Base-by-base conservation (phyloP, 2,888 invertebrate species). In the Cantharis rufa region DNA sequence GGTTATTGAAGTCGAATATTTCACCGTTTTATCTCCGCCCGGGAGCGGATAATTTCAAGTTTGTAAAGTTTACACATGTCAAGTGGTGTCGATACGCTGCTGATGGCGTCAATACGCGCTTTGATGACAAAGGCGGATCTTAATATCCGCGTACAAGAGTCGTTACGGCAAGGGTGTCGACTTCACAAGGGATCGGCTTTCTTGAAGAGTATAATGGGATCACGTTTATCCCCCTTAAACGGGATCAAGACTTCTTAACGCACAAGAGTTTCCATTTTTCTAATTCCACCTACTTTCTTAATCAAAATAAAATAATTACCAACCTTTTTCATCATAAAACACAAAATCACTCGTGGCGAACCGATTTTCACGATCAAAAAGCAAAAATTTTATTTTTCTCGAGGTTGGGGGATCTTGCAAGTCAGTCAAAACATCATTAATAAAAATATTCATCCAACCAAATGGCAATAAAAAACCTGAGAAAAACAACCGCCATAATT, bases 1-100 rank as follows among this genome's bases (percentile, higher is more conserved):
- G 92, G 93, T 92, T 93, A 93, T 93, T 92, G 92, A 92, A 91
- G 91, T 91, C 91, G 90, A 90, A 90, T 90, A 90, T 91, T 91
- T 91, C 83, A 82, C 80, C 83, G 84, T 85, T 85, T 86, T 86
- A 86, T 86, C 85, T 86, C 81, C 82, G 81, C 82, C 78, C 82
- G 81, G 82, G 83, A 82, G 84, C 78, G 80, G 82, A 84, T 84
- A 84, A 85, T 84, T 85, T 84, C 83, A 82, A 84, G 83, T 84
- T 84, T 82, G 83, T 83, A 84, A 84, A 85, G 85, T 85, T 87
- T 86, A 86, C 86, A 83, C 86, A 86, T 87, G 87, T 88, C 87
- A 88, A 87, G 86, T 86, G 87, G 85, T 84, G 85, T 86, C 86
- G 85, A 86, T 86, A 84, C 79, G 82, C 80, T 84, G 83, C 82